phyloP scores from a whole-genome alignment of 2,113 vertebrate species.

The Brachyhypopomus occidentalis region DNA sequence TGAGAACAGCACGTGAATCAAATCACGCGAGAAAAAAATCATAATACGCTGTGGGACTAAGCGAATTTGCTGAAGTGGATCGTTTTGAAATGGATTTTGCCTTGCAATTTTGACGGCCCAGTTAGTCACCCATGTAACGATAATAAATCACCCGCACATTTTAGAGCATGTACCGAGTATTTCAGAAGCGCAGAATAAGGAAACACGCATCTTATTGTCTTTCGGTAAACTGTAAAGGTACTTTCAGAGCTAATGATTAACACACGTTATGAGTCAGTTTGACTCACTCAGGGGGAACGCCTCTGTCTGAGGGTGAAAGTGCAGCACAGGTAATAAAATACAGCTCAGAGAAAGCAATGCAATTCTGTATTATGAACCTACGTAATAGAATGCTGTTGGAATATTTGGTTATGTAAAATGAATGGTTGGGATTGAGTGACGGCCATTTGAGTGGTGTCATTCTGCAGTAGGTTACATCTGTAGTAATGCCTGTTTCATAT shows the following conservation, averaged over 20 bases:
- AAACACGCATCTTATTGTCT: neutral
- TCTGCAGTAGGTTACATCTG: slow-evolving; percentile 22
- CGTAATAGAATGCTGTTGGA: slow-evolving; percentile 43
- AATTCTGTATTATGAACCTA: slow-evolving; percentile 37
- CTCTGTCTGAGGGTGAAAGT: slow-evolving; percentile 45
- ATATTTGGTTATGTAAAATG: slow-evolving; percentile 33
- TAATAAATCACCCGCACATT: slow-evolving; percentile 29
- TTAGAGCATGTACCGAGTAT: neutral
- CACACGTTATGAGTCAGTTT: slow-evolving; percentile 26
- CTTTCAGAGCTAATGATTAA: slow-evolving; percentile 14
- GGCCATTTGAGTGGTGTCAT: slow-evolving; percentile 40
- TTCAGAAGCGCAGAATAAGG: no score
- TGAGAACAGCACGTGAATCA: neutral
- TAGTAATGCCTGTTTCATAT: slow-evolving; percentile 2
- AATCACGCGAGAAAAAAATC: neutral
- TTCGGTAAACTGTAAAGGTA: neutral
- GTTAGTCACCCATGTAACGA: slow-evolving; percentile 33
- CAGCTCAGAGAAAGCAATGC: slow-evolving; percentile 49
- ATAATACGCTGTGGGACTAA: neutral
- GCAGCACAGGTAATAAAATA: slow-evolving; percentile 52
- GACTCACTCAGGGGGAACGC: slow-evolving; percentile 35
- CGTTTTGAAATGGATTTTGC: slow-evolving; percentile 45
- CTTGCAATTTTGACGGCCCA: slow-evolving; percentile 40
- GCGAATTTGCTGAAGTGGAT: slow-evolving; percentile 55
- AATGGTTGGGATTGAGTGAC: slow-evolving; percentile 23